Percentiles rank a stretch among this genome's conserved stretches.
Conservation (phyloP, 2,888 invertebrate genomes). For the Troides oblongomaculatus region DNA sequence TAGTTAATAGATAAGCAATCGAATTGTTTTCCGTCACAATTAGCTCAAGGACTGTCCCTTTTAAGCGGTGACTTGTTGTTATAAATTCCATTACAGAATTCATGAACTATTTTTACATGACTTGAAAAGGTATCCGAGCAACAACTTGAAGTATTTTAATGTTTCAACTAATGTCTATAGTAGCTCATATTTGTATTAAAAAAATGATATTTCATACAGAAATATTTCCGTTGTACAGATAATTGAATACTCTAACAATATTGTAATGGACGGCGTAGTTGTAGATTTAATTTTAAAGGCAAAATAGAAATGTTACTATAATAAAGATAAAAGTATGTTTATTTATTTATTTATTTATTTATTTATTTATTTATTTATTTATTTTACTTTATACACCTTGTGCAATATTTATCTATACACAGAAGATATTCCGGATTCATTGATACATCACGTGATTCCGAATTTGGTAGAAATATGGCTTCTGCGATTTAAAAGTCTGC, state of each 20-base stretch:
- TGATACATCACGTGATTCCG: no score
- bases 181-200: conserved; percentile 39
- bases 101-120: conserved; percentile 26
- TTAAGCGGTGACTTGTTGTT: conserved; percentile 28
- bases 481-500: no score
- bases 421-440: no score
- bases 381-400: no score
- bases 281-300: not conserved
- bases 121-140: conserved; percentile 27
- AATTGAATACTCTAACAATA: not conserved
- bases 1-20: conserved; percentile 49
- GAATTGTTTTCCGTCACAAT: conserved; percentile 45
- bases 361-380: no score
- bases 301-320: no score
- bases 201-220: conserved; percentile 34
- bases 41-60: conserved; percentile 54
- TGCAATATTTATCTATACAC: no score
- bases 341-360: no score
- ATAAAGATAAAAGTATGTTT: no score
- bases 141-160: conserved; percentile 24
- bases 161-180: conserved; percentile 23
- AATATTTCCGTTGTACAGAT: not conserved
- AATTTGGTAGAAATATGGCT: no score
- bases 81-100: conserved; percentile 27
- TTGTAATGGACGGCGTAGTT: conserved; percentile 16